A percentile compares a stretch with the other conserved stretches of the same genome.
These are phyloP conservation scores for Hemicordylus capensis DNA, from an alignment of 2,113 vertebrate species.

Conservation along the genomic window DNA sequence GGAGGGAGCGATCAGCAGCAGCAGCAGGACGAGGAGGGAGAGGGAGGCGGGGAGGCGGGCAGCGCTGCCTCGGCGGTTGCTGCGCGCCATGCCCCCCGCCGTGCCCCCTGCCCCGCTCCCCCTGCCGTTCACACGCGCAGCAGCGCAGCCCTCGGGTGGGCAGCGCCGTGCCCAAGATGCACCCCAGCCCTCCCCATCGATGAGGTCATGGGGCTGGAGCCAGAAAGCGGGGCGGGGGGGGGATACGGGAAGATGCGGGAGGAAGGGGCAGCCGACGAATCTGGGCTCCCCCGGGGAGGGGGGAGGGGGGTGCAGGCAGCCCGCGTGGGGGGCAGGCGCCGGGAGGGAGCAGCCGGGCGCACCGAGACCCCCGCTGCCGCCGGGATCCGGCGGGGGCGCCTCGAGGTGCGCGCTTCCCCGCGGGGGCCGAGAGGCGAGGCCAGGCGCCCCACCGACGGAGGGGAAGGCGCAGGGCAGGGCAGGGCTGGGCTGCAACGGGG, in stretches of 20 bases:
- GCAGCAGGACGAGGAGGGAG: background rate
- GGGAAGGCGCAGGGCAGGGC: no score
- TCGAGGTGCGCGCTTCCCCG: background rate
- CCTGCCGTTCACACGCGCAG: background rate
- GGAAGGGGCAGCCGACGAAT: background rate
- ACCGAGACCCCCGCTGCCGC: background rate
- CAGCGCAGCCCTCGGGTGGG: background rate
- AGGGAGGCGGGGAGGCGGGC: no score
- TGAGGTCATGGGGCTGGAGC: background rate
- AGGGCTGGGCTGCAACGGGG: background rate
- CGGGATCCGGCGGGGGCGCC: background rate
- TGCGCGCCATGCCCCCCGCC: background rate
- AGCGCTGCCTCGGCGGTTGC: no score
- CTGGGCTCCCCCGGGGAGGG: background rate
- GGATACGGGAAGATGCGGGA: background rate
- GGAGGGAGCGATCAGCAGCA: background rate
- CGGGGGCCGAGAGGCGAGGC: background rate
- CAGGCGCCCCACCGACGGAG: background rate
- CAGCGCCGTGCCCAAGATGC: background rate
- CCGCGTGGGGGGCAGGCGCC: background rate
- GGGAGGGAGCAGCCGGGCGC: background rate
- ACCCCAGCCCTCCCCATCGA: background rate
- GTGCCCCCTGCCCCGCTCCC: background rate
- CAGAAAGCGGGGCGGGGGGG: background rate
- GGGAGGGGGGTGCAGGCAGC: background rate